phyloP scores from a whole-genome alignment of 64 coral and sea anemone genomes.

The Pocillopora verrucosa region DNA sequence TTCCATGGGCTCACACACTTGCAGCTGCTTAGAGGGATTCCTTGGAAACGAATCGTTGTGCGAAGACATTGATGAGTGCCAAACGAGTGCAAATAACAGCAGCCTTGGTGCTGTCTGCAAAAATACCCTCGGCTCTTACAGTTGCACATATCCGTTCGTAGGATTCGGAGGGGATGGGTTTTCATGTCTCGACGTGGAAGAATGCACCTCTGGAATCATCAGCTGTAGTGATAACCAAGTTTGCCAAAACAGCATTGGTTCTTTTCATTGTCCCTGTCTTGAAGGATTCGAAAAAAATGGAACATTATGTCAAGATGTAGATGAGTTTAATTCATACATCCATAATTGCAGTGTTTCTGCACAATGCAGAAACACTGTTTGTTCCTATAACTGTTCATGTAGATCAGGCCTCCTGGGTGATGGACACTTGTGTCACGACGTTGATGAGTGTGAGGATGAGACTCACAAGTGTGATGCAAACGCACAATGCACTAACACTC shows the following conservation, averaged over 20 bases:
- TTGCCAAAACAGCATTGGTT: no score
- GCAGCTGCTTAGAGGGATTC: not conserved
- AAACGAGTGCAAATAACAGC: no score
- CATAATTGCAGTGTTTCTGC: no score
- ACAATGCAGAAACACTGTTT: not conserved
- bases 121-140: not conserved
- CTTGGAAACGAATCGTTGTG: no score
- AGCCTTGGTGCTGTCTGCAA: not conserved
- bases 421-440: not conserved
- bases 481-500: slow-evolving; percentile 53
- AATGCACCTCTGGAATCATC: no score
- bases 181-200: no score
- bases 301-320: not conserved
- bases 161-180: not conserved
- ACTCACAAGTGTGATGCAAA: slow-evolving; percentile 17
- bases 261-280: not conserved
- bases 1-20: slow-evolving; percentile 7
- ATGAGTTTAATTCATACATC: not conserved
- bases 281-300: not conserved
- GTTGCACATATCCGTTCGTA: not conserved
- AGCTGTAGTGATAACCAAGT: slow-evolving; percentile 11
- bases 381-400: no score
- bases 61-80: slow-evolving; percentile 26
- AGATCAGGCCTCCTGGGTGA: no score
- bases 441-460: slow-evolving; percentile 41